phyloP scores from a whole-genome alignment of 2,888 invertebrate species.

The Adineta ricciae region DNA sequence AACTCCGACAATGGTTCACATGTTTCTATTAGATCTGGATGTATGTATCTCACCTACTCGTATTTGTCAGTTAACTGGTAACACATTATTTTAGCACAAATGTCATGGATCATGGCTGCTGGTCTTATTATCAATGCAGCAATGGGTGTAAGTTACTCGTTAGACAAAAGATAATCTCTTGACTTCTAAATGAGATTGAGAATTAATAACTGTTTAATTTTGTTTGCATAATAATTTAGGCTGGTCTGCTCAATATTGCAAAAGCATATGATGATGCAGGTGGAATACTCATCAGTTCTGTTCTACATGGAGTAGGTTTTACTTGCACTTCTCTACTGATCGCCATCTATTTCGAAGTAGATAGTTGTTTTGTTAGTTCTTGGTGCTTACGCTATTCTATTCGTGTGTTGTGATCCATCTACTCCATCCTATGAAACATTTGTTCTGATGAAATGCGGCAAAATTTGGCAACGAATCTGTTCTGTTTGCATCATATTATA shows the following conservation, averaged over 20 bases:
- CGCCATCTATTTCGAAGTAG: background rate
- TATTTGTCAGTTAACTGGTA: too few relatives aligned
- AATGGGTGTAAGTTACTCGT: constrained; percentile 52
- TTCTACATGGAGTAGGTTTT: constrained; percentile 53
- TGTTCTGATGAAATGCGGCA: constrained; percentile 48
- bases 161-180: too few relatives aligned
- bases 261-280: constrained; percentile 57
- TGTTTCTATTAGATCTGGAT: background rate
- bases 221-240: background rate
- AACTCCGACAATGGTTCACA: background rate
- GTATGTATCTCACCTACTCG: background rate
- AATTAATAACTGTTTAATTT: too few relatives aligned
- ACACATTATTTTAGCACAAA: background rate
- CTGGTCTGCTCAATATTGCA: constrained; percentile 58
- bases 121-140: constrained; percentile 54
- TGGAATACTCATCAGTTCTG: constrained; percentile 54
- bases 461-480: constrained; percentile 44
- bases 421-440: constrained; percentile 34
- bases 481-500: constrained; percentile 54
- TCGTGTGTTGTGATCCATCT: background rate
- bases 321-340: too few relatives aligned
- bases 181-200: background rate
- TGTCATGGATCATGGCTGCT: constrained; percentile 46
- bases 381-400: constrained; percentile 5
- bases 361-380: background rate